phyloP scores from a whole-genome alignment of 1,140 invertebrate species.

The Plodia interpunctella region DNA sequence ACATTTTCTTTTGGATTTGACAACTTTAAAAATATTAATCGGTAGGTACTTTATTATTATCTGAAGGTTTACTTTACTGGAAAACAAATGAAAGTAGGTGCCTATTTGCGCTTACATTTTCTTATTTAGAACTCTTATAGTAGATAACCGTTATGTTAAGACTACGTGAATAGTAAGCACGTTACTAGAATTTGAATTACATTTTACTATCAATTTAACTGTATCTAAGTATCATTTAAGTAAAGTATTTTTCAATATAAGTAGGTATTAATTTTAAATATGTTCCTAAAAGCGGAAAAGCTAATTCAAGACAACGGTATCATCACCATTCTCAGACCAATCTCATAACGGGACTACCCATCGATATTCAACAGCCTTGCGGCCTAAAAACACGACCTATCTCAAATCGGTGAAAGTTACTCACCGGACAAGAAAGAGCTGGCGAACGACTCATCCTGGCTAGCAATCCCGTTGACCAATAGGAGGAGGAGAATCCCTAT shows the following conservation, averaged over 20 bases:
- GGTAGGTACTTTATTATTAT: no score
- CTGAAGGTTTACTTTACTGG: no score
- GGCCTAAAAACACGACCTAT: constrained; percentile 23
- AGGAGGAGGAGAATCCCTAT: constrained; percentile 27
- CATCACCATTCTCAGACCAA: background rate
- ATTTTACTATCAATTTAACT: no score
- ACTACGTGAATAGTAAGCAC: no score
- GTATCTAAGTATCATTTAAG: no score
- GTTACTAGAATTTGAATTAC: no score
- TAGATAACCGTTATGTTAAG: no score
- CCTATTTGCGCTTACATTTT: no score
- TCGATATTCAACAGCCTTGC: constrained; percentile 7
- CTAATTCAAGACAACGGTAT: background rate
- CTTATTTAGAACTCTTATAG: no score
- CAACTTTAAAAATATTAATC: no score
- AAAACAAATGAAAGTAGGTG: no score
- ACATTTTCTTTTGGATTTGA: no score
- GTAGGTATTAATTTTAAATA: background rate
- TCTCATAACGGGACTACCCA: background rate
- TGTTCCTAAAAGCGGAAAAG: background rate
- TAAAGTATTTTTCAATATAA: background rate
- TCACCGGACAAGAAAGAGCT: constrained; percentile 87
- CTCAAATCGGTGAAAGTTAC: constrained; percentile 14
- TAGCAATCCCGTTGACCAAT: constrained; percentile 25
- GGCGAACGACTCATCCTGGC: constrained; percentile 86